Evolutionary conservation across 2,113 vertebrate species (phyloP), one percentile per base, ranked within the genome.

Genomic region (Stegastes partitus): DNA sequence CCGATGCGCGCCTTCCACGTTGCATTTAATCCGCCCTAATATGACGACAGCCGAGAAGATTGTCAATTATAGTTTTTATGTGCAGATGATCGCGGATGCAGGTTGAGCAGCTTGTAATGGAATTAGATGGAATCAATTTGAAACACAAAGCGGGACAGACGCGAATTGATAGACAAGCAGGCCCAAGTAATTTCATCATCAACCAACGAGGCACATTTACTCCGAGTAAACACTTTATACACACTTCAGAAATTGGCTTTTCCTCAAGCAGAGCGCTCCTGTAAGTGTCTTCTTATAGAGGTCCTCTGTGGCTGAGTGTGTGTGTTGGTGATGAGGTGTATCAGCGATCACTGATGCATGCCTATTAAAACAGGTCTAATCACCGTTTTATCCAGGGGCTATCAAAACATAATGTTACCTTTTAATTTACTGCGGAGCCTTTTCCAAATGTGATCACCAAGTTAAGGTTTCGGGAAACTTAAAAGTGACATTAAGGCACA

Each of bases 1-100:
- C 89, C 71, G 72, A 77, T 81, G 69, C 78, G 68, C 78, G 81
- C 82, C 75, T n/a, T 84, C 63, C 81, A 54, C 53, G 79, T 89
- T 91, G 86, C 79, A 86, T 91, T 89, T 91, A 88, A 93, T 91
- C 80, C 81, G 50, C 82, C 74, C 69, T 90, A 89, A 90, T 91
- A 87, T 86, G 85, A 88, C 84, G 87, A 86, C 87, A 77, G 79
- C 74, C 45, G 37, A 67, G 86, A 86, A 89, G 85, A 89, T 88
- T 82, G 89, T 85, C 84, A 87, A 81, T 92, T 88, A 79, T 53
- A 25, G 78, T 83, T 87, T 34, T 89, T 81, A 87, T 90, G 88
- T 88, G 79, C 74, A 69, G 87, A 87, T 91, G 82, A 92, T 89
- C 84, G 44, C 39, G 51, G 66, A 68, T 77, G 82, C 87, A 86